These are phyloP conservation scores for Cinara cedri DNA, from an alignment of 2,888 invertebrate species.

Conservation along the genomic window DNA sequence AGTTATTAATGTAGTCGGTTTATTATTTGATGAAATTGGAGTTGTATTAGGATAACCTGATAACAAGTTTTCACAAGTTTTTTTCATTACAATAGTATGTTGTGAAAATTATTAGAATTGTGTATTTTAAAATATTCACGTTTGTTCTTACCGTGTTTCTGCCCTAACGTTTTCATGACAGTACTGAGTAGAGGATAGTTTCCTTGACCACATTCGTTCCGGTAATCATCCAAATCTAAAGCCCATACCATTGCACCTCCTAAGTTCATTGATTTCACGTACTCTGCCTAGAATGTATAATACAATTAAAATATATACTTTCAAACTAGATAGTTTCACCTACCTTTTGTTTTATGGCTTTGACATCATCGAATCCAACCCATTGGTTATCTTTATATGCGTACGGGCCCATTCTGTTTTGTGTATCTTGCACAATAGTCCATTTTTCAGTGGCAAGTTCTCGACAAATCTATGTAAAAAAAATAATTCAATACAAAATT, in stretches of 20 bases:
- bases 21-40: neutral
- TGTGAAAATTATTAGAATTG: neutral
- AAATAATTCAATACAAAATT: neutral
- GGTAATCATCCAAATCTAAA: constrained; percentile 85
- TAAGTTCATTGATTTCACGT: constrained; percentile 76
- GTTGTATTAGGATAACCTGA: neutral
- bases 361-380: constrained; percentile 87
- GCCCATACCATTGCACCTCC: constrained; percentile 94
- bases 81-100: no score
- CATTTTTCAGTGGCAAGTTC: constrained; percentile 78
- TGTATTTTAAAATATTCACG: neutral
- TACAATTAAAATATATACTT: no score
- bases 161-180: constrained; percentile 70
- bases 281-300: constrained; percentile 67
- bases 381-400: constrained; percentile 87
- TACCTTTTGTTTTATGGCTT: constrained; percentile 76
- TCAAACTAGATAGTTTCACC: neutral
- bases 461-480: constrained; percentile 74
- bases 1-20: neutral
- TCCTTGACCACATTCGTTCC: constrained; percentile 79
- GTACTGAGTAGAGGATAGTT: constrained; percentile 79
- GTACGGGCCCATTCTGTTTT: constrained; percentile 83
- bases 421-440: constrained; percentile 79
- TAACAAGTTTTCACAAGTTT: no score
- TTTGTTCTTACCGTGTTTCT: constrained; percentile 6